These are phyloP conservation scores for Ceriagrion tenellum DNA, from an alignment of 2,888 invertebrate genomes.

Conservation along the genomic window DNA sequence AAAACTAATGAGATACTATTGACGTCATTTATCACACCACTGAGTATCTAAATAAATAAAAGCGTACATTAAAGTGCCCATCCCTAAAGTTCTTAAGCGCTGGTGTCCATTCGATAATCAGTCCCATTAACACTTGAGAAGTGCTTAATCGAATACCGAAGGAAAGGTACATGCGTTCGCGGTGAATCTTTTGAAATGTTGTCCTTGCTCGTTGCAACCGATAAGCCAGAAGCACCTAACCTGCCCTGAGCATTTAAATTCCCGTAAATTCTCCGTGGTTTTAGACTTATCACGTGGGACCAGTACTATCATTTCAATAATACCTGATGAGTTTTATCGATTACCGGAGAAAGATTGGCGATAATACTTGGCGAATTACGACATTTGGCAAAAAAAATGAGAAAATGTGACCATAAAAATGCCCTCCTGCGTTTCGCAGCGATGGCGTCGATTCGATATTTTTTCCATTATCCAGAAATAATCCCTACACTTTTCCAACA, in stretches of 20 bases:
- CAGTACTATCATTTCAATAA: neutral
- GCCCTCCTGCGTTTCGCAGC: too few relatives aligned
- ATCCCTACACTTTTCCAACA: too few relatives aligned
- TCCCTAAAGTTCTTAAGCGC: neutral
- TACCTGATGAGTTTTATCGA: neutral
- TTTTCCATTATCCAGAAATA: too few relatives aligned
- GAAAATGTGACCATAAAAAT: too few relatives aligned
- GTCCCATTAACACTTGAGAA: neutral
- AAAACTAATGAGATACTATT: too few relatives aligned
- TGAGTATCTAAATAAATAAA: neutral
- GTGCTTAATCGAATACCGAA: neutral
- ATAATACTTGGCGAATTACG: too few relatives aligned
- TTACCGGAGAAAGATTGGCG: neutral
- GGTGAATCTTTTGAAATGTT: neutral
- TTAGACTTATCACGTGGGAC: neutral
- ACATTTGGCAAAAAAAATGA: too few relatives aligned
- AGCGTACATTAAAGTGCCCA: neutral
- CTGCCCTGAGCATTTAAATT: neutral
- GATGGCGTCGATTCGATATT: too few relatives aligned
- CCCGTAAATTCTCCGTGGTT: neutral
- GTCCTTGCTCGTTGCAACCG: neutral
- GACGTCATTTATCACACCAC: too few relatives aligned
- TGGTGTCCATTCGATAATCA: neutral
- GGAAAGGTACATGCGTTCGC: neutral
- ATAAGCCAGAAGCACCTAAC: neutral